Evolutionary conservation across 1,140 invertebrate genomes (phyloP).

Genomic region (Bombus picipes): DNA sequence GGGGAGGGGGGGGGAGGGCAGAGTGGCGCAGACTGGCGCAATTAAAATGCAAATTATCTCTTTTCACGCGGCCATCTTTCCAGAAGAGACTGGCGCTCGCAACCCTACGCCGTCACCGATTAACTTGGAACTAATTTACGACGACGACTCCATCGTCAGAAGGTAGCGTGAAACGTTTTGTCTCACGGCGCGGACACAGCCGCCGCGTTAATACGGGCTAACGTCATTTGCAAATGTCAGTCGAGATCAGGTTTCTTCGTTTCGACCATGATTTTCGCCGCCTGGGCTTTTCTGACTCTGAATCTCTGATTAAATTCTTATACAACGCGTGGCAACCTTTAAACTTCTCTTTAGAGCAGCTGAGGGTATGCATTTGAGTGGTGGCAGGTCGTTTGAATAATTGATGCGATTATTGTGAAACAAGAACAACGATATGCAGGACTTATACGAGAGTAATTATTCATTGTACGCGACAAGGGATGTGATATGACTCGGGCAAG

Average conservation of each 20-base stretch:
- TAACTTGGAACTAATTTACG: constrained; percentile 76
- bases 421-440: background rate
- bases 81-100: constrained; percentile 37
- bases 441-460: constrained; percentile 2
- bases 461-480: background rate
- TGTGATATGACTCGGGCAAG: background rate
- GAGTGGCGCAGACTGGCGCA: constrained; percentile 59
- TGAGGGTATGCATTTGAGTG: background rate
- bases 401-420: constrained; percentile 15
- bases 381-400: constrained; percentile 1
- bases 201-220: constrained; percentile 53
- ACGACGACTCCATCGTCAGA: constrained; percentile 15
- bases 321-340: no score
- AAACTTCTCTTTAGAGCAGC: background rate
- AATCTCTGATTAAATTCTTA: background rate
- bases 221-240: constrained; percentile 68
- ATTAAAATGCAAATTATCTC: constrained; percentile 79
- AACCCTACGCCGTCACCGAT: constrained; percentile 70
- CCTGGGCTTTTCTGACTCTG: background rate
- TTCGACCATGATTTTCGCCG: constrained; percentile 18
- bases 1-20: no score
- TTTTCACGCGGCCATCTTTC: constrained; percentile 66
- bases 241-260: constrained; percentile 48
- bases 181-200: constrained; percentile 42
- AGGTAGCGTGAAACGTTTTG: constrained; percentile 47